phyloP scores from a whole-genome alignment of 2,888 invertebrate species.

The Oscheius sp. region DNA sequence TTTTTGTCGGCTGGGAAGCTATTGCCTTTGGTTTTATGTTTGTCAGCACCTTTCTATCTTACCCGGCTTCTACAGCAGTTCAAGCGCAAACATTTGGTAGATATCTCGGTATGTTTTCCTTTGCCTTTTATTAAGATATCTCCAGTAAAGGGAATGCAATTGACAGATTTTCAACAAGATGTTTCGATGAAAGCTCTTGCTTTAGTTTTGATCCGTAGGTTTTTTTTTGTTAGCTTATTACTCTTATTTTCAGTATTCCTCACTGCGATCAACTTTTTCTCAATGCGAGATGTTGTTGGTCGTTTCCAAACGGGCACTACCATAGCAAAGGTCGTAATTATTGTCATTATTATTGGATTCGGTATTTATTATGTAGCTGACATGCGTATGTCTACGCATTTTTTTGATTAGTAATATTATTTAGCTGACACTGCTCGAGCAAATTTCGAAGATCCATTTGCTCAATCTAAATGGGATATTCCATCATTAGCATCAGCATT shows the following conservation, averaged over 20 bases:
- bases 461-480: constrained; percentile 44
- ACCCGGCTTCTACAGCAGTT: constrained; percentile 65
- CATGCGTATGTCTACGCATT: constrained; percentile 42
- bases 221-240: too few relatives aligned
- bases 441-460: constrained; percentile 46
- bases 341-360: constrained; percentile 54
- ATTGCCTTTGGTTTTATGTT: constrained; percentile 62
- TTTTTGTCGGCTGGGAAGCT: constrained; percentile 55
- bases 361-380: constrained; percentile 58
- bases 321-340: constrained; percentile 56
- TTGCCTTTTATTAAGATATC: background rate
- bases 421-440: constrained; percentile 38
- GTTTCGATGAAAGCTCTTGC: constrained; percentile 28
- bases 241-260: constrained; percentile 51
- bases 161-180: too few relatives aligned
- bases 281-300: constrained; percentile 58
- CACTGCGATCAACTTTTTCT: constrained; percentile 60
- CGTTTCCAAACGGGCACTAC: constrained; percentile 60
- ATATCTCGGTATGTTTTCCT: constrained; percentile 49
- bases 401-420: background rate
- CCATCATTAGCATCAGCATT: constrained; percentile 53
- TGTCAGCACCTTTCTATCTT: constrained; percentile 48
- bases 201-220: constrained; percentile 40
- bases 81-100: constrained; percentile 65
- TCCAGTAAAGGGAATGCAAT: constrained; percentile 24